A percentile compares a stretch with the other conserved stretches of the same genome.
phyloP scores from a whole-genome alignment of 2,113 vertebrate genomes.

The Tapirus terrestris region DNA sequence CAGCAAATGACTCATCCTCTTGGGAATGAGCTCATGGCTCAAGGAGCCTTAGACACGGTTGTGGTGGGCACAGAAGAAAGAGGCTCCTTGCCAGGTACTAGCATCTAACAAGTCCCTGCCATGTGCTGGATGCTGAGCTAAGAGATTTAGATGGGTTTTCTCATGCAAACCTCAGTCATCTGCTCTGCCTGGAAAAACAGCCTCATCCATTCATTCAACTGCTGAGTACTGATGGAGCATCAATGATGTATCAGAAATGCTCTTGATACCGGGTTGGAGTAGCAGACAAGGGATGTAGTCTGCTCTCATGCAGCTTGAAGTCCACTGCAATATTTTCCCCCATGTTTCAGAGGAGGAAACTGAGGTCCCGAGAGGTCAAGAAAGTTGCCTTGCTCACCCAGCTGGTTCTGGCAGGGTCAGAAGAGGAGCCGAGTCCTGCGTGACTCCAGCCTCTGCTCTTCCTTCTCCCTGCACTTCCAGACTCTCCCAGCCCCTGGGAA shows the following conservation, averaged over 20 bases:
- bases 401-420: not conserved
- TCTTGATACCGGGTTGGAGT: fast-evolving
- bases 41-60: not conserved
- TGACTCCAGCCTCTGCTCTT: not conserved
- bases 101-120: not conserved
- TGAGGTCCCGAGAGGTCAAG: not conserved
- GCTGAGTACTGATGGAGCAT: not conserved
- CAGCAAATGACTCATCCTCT: not conserved
- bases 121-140: fast-evolving
- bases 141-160: not conserved
- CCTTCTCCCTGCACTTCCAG: not conserved
- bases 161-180: fast-evolving
- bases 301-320: not conserved
- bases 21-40: not conserved
- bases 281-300: not conserved
- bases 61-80: not conserved
- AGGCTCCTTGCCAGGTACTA: not conserved
- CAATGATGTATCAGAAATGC: fast-evolving
- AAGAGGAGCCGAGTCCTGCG: not conserved
- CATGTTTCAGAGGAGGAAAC: not conserved
- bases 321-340: not conserved
- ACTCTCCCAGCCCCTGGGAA: not conserved
- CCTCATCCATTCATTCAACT: not conserved
- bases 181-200: not conserved
- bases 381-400: not conserved